phyloP scores from a whole-genome alignment of 2,797 vertebrate species.

The Chiroxiphia lanceolata region DNA sequence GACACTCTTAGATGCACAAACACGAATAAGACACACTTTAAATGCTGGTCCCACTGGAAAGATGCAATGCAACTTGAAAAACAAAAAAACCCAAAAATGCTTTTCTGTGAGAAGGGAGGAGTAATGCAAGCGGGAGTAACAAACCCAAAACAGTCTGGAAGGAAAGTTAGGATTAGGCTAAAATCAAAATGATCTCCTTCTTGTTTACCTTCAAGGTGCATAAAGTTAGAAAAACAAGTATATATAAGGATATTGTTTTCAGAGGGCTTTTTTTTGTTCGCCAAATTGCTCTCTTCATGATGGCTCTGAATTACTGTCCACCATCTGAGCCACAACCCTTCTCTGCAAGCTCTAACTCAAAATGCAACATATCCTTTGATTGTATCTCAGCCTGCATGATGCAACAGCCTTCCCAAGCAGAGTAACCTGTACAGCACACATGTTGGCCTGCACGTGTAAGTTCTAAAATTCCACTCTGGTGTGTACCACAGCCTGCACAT shows the following conservation, averaged over 20 bases:
- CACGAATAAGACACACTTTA: background rate
- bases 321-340: background rate
- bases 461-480: background rate
- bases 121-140: background rate
- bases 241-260: background rate
- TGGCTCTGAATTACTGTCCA: background rate
- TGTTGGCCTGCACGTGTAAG: fast-evolving
- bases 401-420: background rate
- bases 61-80: background rate
- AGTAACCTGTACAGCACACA: fast-evolving
- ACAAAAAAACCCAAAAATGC: background rate
- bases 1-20: background rate
- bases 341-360: background rate
- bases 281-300: background rate
- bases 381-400: background rate
- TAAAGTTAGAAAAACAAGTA: background rate
- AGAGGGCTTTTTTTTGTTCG: background rate
- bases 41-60: background rate
- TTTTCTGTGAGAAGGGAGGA: background rate
- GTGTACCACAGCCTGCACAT: background rate
- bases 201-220: background rate
- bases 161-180: background rate
- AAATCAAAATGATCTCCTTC: background rate
- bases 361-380: background rate
- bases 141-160: background rate